Evolutionary conservation across 53 echinoderm and acorn worm species (phyloP).

Genomic region (Henricia sp.): DNA sequence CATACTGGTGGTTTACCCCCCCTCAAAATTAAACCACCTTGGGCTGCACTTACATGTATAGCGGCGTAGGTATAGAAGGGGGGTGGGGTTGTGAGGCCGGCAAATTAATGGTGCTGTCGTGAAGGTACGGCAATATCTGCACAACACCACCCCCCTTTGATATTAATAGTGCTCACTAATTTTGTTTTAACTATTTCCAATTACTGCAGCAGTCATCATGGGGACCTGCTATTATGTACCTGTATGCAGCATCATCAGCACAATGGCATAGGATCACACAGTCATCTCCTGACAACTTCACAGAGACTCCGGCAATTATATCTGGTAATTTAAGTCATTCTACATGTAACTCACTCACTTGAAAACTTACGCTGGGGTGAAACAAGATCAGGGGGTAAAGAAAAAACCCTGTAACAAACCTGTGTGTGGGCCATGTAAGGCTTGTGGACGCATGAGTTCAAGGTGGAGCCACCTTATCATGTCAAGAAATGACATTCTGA

Average conservation of each 20-base stretch:
- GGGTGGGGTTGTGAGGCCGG: too few relatives aligned
- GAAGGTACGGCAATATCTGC: neutral
- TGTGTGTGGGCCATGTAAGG: conserved; percentile 21
- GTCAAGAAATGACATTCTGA: neutral
- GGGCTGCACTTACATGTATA: neutral
- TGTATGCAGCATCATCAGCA: neutral
- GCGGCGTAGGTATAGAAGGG: neutral
- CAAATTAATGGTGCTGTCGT: too few relatives aligned
- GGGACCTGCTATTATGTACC: too few relatives aligned
- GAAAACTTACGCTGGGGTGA: too few relatives aligned
- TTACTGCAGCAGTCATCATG: too few relatives aligned
- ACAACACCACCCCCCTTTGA: neutral
- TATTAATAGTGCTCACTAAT: too few relatives aligned
- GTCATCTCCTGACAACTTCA: neutral
- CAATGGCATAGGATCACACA: neutral
- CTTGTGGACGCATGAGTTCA: neutral
- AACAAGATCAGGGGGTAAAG: too few relatives aligned
- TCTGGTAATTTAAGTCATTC: too few relatives aligned
- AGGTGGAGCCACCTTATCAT: neutral
- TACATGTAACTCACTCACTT: too few relatives aligned
- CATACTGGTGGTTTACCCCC: too few relatives aligned
- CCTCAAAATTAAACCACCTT: neutral
- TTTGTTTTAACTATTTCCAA: too few relatives aligned
- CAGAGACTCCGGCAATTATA: too few relatives aligned
- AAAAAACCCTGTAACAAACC: conserved; percentile 10